A percentile compares a stretch with the other conserved stretches of the same genome.
Conservation (phyloP, 2,797 vertebrate genomes). For the Xyrichtys novacula region DNA sequence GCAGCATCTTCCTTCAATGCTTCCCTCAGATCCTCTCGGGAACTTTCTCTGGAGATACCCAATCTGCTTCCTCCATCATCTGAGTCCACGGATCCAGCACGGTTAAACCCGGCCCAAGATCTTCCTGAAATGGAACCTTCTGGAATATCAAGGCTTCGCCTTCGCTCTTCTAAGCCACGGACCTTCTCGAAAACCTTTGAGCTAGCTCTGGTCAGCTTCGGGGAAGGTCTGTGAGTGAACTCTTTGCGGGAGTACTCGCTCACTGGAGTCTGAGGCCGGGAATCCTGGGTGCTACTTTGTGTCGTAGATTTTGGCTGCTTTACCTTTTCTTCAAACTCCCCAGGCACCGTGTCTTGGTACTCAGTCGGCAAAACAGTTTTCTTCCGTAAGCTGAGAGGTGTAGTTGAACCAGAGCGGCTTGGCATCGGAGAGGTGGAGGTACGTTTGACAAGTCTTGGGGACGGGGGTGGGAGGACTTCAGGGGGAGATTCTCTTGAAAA, state of each 20-base stretch:
- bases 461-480: slow-evolving; percentile 89
- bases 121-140: slow-evolving; percentile 90
- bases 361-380: slow-evolving; percentile 86
- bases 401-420: slow-evolving; percentile 86
- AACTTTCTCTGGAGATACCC: slow-evolving; percentile 90
- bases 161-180: slow-evolving; percentile 92
- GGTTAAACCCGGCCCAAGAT: slow-evolving; percentile 93
- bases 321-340: slow-evolving; percentile 94
- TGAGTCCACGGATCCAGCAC: slow-evolving; percentile 92
- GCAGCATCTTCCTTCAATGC: slow-evolving; percentile 88
- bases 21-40: slow-evolving; percentile 88
- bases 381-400: slow-evolving; percentile 89
- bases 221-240: slow-evolving; percentile 89
- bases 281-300: slow-evolving; percentile 89
- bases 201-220: slow-evolving; percentile 91
- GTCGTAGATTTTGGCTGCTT: slow-evolving; percentile 90
- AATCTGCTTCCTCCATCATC: slow-evolving; percentile 87
- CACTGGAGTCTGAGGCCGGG: slow-evolving; percentile 91
- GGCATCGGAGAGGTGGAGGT: slow-evolving; percentile 83
- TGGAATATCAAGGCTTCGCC: slow-evolving; percentile 91
- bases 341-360: slow-evolving; percentile 90
- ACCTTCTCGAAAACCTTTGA: slow-evolving; percentile 96
- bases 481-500: slow-evolving; percentile 83
- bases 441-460: slow-evolving; percentile 88
- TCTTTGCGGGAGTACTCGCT: slow-evolving; percentile 91